phyloP scores from a whole-genome alignment of 2,797 vertebrate genomes.

The Lepidocolaptes lacrymiger region DNA sequence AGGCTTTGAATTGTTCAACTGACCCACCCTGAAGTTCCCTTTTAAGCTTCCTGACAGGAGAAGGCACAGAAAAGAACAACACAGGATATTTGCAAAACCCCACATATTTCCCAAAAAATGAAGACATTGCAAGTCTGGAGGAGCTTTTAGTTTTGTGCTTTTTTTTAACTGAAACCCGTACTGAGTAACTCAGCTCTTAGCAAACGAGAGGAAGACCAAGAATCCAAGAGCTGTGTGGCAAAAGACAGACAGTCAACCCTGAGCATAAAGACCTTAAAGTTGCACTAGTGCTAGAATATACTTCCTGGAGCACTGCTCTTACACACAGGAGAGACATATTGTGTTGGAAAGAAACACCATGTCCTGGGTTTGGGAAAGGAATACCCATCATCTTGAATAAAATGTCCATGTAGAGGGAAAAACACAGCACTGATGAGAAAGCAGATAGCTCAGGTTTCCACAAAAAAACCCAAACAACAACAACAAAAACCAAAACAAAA shows the following conservation, averaged over 20 bases:
- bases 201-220: neutral
- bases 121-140: neutral
- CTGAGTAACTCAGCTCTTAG: neutral
- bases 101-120: neutral
- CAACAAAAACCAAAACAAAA: too few relatives aligned
- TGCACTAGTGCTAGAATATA: neutral
- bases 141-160: neutral
- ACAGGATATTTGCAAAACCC: neutral
- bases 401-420: neutral
- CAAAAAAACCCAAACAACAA: neutral
- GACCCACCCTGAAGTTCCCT: neutral
- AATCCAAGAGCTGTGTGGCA: neutral
- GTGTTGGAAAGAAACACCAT: neutral
- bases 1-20: neutral
- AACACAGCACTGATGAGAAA: neutral
- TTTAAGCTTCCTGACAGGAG: neutral
- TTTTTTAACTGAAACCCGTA: neutral
- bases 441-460: neutral
- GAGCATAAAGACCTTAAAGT: neutral
- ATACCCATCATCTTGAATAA: neutral
- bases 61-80: neutral
- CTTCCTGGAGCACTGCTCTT: neutral
- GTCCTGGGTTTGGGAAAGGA: neutral
- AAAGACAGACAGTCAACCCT: neutral
- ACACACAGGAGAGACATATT: neutral